These are phyloP conservation scores for Alloplasta piceator DNA, from an alignment of 2,888 invertebrate genomes.

Conservation along the genomic window DNA sequence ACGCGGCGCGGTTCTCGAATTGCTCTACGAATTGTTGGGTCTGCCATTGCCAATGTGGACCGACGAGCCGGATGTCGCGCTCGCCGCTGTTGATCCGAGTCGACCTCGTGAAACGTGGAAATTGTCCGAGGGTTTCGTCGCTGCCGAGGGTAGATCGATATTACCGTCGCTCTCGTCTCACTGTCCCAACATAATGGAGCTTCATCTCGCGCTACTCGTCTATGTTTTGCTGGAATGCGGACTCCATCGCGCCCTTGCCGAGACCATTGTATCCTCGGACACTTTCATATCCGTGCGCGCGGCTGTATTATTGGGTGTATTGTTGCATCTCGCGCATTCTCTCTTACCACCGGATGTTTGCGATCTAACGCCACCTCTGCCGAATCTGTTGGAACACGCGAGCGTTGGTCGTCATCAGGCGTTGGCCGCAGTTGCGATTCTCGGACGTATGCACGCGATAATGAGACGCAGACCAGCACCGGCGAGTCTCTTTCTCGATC, in stretches of 20 bases:
- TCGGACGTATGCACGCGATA: slow-evolving; percentile 91
- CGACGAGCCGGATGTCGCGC: slow-evolving; percentile 94
- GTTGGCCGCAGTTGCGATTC: slow-evolving; percentile 91
- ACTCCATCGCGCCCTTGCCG: slow-evolving; percentile 93
- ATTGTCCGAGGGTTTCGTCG: slow-evolving; percentile 96
- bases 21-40: slow-evolving; percentile 95
- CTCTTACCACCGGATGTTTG: slow-evolving; percentile 94
- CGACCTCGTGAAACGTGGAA: slow-evolving; percentile 91
- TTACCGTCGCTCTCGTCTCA: slow-evolving; percentile 93
- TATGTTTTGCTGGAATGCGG: slow-evolving; percentile 95
- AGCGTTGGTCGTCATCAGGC: slow-evolving; percentile 92
- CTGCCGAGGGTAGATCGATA: slow-evolving; percentile 93
- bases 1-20: slow-evolving; percentile 95
- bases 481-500: slow-evolving; percentile 92
- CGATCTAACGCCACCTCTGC: slow-evolving; percentile 92
- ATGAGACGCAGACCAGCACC: slow-evolving; percentile 92
- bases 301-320: slow-evolving; percentile 94
- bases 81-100: slow-evolving; percentile 93
- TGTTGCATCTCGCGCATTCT: slow-evolving; percentile 93
- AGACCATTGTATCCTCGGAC: slow-evolving; percentile 95
- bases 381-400: slow-evolving; percentile 92
- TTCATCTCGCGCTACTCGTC: slow-evolving; percentile 94
- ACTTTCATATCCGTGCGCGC: slow-evolving; percentile 95
- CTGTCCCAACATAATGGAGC: slow-evolving; percentile 95
- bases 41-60: slow-evolving; percentile 96